Percentiles rank a stretch among this genome's conserved stretches.
These are phyloP conservation scores for Promerops cafer DNA, from an alignment of 2,113 vertebrate genomes.

Conservation along the genomic window DNA sequence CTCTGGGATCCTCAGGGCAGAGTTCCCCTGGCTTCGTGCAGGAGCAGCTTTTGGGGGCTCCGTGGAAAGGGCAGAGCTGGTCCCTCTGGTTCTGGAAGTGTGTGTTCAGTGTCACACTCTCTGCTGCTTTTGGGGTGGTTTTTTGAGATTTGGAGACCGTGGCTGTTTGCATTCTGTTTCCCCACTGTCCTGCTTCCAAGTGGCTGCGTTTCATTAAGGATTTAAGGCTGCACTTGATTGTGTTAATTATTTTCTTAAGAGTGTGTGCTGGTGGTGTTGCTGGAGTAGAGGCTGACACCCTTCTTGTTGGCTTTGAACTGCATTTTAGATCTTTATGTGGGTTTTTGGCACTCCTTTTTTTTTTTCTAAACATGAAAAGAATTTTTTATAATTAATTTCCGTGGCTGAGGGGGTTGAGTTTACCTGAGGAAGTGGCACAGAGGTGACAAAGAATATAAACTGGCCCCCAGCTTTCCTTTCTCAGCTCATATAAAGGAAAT, in stretches of 20 bases:
- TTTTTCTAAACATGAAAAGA: background rate
- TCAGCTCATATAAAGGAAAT: background rate
- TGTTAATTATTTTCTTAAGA: background rate
- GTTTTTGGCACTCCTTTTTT: background rate
- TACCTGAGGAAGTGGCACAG: background rate
- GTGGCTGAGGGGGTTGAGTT: background rate
- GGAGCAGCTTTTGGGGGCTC: background rate
- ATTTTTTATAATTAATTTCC: background rate
- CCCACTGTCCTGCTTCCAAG: background rate
- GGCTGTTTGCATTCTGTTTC: background rate
- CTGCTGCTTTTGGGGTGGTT: background rate
- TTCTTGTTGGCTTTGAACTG: background rate
- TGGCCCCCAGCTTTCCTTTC: background rate
- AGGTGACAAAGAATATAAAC: background rate
- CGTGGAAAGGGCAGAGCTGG: fast-evolving
- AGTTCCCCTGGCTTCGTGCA: fast-evolving
- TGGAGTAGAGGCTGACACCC: background rate
- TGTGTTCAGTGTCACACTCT: fast-evolving
- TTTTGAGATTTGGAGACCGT: fast-evolving
- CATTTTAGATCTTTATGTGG: background rate
- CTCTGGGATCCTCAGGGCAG: fast-evolving
- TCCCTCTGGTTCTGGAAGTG: fast-evolving
- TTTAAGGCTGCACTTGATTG: background rate
- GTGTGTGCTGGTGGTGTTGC: background rate
- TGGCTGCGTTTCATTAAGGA: fast-evolving